phyloP scores from a whole-genome alignment of 2,113 vertebrate genomes.

The Cyprinodon brontotheroides region DNA sequence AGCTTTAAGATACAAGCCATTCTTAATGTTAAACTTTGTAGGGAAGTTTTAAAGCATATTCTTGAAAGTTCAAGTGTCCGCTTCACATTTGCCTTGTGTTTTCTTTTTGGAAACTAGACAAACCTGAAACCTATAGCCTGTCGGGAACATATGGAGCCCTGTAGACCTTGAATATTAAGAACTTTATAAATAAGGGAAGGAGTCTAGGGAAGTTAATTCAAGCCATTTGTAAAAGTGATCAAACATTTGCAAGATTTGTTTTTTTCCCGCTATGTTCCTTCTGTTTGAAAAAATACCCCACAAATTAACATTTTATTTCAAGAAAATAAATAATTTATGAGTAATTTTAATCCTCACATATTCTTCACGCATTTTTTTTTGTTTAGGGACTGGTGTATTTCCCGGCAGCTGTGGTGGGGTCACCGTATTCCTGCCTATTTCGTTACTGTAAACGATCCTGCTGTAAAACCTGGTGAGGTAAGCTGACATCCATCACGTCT shows the following conservation, averaged over 20 bases:
- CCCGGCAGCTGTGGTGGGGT: constrained; percentile 94
- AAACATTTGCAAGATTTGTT: neutral
- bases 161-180: neutral
- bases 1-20: no score
- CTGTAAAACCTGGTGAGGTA: constrained; percentile 85
- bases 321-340: neutral
- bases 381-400: constrained; percentile 89
- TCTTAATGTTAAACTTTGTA: no score
- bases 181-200: neutral
- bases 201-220: neutral
- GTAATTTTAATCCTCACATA: neutral
- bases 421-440: constrained; percentile 91
- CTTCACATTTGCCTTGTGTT: neutral
- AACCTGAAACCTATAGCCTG: neutral
- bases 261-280: neutral
- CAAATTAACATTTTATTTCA: neutral
- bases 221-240: neutral
- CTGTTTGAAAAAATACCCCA: neutral
- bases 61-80: no score
- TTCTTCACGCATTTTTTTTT: constrained; percentile 2
- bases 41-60: no score
- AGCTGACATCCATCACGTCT: neutral
- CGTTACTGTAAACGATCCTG: constrained; percentile 81
- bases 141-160: neutral
- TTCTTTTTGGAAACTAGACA: neutral